Conservation (phyloP, 2,113 vertebrate genomes). For the Pachycephala philippinensis region DNA sequence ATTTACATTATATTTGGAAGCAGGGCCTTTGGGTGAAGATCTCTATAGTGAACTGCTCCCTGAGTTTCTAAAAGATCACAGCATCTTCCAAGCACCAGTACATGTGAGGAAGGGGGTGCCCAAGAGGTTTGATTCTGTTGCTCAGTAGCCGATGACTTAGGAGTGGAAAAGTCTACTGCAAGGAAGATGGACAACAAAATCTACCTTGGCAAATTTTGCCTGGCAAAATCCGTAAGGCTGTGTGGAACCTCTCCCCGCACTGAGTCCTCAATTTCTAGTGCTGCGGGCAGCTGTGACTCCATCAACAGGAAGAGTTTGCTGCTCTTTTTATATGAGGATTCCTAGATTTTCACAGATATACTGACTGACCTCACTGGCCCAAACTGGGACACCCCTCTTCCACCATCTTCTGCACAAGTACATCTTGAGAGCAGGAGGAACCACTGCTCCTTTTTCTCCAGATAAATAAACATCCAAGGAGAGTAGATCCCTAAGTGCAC, state of each 20-base stretch:
- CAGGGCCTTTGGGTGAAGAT: background rate
- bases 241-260: background rate
- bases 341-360: background rate
- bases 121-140: background rate
- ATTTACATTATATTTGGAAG: background rate
- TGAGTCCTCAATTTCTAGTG: accelerated
- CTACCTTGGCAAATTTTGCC: background rate
- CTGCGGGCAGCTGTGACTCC: background rate
- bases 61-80: background rate
- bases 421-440: background rate
- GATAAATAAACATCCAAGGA: background rate
- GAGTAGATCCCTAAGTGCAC: background rate
- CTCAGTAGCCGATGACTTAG: background rate
- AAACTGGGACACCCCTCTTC: background rate
- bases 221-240: background rate
- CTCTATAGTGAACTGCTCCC: background rate
- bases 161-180: background rate
- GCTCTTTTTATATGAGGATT: background rate
- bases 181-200: background rate
- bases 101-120: background rate
- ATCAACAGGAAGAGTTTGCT: background rate
- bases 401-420: background rate
- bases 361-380: background rate
- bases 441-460: background rate
- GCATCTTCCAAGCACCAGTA: background rate